These are phyloP conservation scores for Heliconius erato DNA, from an alignment of 2,888 invertebrate species.

Conservation along the genomic window DNA sequence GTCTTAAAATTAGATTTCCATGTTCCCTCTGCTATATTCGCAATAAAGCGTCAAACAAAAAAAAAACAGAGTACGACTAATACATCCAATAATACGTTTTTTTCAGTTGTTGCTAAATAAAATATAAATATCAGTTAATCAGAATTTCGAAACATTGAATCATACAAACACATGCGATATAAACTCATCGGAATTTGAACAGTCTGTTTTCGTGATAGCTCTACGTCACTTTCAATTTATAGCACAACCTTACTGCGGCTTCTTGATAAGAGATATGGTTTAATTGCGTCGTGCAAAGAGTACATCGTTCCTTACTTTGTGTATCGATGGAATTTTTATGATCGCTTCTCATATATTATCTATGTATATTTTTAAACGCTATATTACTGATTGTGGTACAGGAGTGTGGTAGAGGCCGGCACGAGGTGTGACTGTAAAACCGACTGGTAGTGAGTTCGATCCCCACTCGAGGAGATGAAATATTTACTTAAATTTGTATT, in stretches of 20 bases:
- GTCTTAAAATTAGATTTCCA: too few relatives aligned
- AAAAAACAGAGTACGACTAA: background rate
- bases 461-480: too few relatives aligned
- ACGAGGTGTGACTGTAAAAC: too few relatives aligned
- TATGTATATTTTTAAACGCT: too few relatives aligned
- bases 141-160: constrained; percentile 13
- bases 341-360: background rate
- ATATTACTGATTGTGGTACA: too few relatives aligned
- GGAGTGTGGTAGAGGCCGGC: too few relatives aligned
- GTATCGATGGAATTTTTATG: background rate
- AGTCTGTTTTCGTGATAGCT: constrained; percentile 39
- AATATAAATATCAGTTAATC: constrained; percentile 18
- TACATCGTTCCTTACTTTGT: background rate
- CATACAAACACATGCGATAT: constrained; percentile 11
- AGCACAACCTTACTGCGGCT: constrained; percentile 40
- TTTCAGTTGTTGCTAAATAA: constrained; percentile 3
- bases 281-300: constrained; percentile 35
- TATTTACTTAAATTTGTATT: too few relatives aligned
- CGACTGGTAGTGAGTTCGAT: too few relatives aligned
- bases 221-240: constrained; percentile 48
- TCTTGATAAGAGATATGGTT: constrained; percentile 40
- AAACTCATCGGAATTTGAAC: constrained; percentile 35
- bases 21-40: too few relatives aligned
- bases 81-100: background rate
- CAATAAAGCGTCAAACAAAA: too few relatives aligned